Conservation (phyloP, 2,113 vertebrate species). For the Saguinus imperator region DNA sequence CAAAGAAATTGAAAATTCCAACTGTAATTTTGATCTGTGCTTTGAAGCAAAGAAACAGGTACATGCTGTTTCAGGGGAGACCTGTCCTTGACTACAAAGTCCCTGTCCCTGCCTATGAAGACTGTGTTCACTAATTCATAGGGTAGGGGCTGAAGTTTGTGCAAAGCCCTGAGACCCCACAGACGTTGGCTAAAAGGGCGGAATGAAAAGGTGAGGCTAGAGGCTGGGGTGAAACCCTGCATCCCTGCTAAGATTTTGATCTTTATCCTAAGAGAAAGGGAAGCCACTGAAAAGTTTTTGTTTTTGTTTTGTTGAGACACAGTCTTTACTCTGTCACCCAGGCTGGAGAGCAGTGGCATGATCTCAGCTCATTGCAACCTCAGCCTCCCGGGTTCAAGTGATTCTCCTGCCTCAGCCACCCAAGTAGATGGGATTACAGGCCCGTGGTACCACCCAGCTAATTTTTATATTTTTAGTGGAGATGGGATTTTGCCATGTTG, state of each 20-base stretch:
- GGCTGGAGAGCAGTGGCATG: too few relatives aligned
- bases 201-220: neutral
- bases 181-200: neutral
- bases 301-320: too few relatives aligned
- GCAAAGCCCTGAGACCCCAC: neutral
- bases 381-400: too few relatives aligned
- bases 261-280: neutral
- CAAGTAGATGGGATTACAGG: too few relatives aligned
- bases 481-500: too few relatives aligned
- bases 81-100: neutral
- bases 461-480: too few relatives aligned
- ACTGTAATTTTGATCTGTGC: neutral
- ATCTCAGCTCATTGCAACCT: too few relatives aligned
- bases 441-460: too few relatives aligned
- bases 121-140: neutral
- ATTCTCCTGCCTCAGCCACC: too few relatives aligned
- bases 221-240: neutral
- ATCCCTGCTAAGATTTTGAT: neutral
- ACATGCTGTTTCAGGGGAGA: neutral
- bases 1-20: neutral
- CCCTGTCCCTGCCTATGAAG: neutral
- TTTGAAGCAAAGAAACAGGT: neutral
- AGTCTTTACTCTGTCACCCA: too few relatives aligned
- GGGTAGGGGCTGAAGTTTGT: neutral
- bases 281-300: neutral